Base-by-base conservation (phyloP, 2,888 invertebrate genomes). In the Morpho achilles region DNA sequence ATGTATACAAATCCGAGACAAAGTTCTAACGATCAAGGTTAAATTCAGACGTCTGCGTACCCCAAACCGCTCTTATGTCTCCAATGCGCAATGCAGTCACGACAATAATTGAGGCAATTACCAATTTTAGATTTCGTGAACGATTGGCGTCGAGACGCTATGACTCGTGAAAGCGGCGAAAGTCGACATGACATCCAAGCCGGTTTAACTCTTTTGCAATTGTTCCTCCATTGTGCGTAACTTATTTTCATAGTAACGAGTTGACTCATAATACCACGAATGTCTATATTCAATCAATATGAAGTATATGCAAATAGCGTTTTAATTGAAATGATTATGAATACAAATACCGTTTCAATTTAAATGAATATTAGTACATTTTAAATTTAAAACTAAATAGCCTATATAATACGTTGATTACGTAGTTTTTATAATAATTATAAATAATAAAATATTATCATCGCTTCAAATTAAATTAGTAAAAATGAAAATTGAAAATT, bases 141-240 rank as follows among this genome's bases (percentile, higher is more conserved):
- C 70, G 76, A 80, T 78, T 71, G 70, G 66, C 62, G 70, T 70
- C 68, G 69, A 60, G 67, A 67, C 67, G 70, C 74, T 69, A 72
- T 77, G 75, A 80, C 67, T 77, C 78, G 83, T 80, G 87, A 84
- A 84, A 87, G 83, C 74, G 81, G 87, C 75, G 88, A 88, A 87
- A 88, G 87, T 84, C 67, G 68, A 69, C 71, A 69, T 67, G 69
- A 70, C 71, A 74, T 74, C 73, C 68, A 68, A 75, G 84, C 84
- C 81, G 82, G 82, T 83, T 79, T 62, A 71, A 73, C 67, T 75
- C 71, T 77, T 75, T 76, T 75, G 71, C 76, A 74, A 74, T 72
- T 62, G 55, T 65, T 60, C 50, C 53, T 54, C 42, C 48, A 49
- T 59, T 58, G 52, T 59, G 49, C 52, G 45, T 55, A 50, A 32